Percentiles rank a stretch among this genome's conserved stretches.
Evolutionary conservation across 2,113 vertebrate genomes (phyloP).

Genomic region (Bucco capensis): DNA sequence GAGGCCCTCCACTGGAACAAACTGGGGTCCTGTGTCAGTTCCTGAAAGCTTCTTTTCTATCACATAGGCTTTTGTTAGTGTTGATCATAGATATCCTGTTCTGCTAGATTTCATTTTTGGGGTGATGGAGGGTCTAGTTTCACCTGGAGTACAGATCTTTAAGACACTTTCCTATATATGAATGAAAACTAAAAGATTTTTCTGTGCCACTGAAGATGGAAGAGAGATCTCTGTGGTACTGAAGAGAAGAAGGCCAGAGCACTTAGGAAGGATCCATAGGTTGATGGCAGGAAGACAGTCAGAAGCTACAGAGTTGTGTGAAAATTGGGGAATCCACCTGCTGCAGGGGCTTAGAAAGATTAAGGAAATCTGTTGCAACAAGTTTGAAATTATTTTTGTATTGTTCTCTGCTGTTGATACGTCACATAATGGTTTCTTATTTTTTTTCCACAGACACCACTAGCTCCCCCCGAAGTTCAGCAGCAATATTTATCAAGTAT

Average conservation of each 20-base stretch:
- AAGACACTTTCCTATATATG: neutral
- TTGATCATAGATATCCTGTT: neutral
- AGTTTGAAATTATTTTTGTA: neutral
- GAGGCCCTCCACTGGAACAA: neutral
- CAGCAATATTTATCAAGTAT: slow-evolving; percentile 98
- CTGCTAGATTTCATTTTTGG: neutral
- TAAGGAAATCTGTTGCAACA: neutral
- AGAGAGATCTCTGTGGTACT: neutral
- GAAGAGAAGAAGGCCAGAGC: neutral
- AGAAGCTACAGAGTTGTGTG: neutral
- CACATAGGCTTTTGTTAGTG: neutral
- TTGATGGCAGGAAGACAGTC: neutral
- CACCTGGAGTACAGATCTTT: neutral
- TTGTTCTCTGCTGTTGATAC: neutral
- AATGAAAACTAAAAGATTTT: neutral
- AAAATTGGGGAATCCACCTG: neutral
- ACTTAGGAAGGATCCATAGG: neutral
- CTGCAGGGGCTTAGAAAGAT: neutral
- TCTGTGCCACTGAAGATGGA: neutral
- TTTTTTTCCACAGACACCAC: slow-evolving; percentile 72
- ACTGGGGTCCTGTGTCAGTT: neutral
- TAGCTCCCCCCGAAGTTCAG: slow-evolving; percentile 93
- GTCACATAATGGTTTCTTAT: neutral
- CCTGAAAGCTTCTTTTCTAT: neutral
- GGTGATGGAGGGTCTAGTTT: neutral